Base-by-base conservation (phyloP, 2,888 invertebrate genomes). In the Slavum lentiscoides region DNA sequence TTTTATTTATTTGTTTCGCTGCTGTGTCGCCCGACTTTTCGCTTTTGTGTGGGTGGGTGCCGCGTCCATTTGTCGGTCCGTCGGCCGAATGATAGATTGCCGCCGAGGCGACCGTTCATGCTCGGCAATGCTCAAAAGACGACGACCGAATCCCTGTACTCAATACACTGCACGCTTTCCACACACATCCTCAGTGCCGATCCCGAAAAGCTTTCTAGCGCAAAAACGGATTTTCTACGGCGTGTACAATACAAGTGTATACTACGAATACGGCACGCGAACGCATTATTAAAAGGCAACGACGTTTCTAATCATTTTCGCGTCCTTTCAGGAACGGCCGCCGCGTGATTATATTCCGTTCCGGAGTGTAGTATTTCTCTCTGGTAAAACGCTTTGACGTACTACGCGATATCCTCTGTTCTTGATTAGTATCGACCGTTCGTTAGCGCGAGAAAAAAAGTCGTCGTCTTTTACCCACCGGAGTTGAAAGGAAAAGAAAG, bases 61-160 rank as follows among this genome's bases (percentile, higher is more conserved):
- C 70, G 62, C 53, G 55, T 80, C 77, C 70, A 80, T 80, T 80
- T 80, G 77, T 70, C 70, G 77, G 77, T 80, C 77, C 70, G 70
- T 64, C 62, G 70, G 55, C 77, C 70, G 64, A 70, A 80, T 80
- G 77, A 80, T 80, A 70, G 77, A 80, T 80, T 70, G 70, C 64
- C 69, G n/a, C 49, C 58, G 21, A 9, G 8, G 23, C 53, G 9
- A 4, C 43, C 21, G 21, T 9, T 19, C 74, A 1, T 5, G n/a
- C 19, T 30, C 69, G 17, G 61, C 43, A 76, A 61, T 49, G 76
- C 69, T 77, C 76, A 77, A 77, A 77, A 77, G 61, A 68, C 61
- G 69, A 53, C 53, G 9, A 30, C 30, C 30, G 30, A 30, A 1
- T 30, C 30, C 4, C 30, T 30, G 30, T 4, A 2, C 30, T 30